Evolutionary conservation across 2,797 vertebrate species (phyloP), one percentile per base, ranked within the genome.

Genomic region (Xerus rutilus): DNA sequence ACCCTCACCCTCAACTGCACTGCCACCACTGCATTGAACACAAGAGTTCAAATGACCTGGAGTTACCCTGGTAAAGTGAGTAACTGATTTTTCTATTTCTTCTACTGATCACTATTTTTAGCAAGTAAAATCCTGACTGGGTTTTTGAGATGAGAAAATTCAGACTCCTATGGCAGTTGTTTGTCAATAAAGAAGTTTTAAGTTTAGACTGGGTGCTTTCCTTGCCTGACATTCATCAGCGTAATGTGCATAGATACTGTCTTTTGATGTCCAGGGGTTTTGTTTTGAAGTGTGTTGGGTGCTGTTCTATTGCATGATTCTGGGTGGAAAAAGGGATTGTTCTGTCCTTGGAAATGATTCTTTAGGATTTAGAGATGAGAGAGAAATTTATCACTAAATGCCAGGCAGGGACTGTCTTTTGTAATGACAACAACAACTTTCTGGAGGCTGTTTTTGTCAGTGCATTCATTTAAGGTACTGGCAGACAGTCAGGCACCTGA

Each of bases 1-100:
- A 98, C 96, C 7, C 98, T 99, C 35, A 98, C 97, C 2, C 98
- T 99, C 93, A 99, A 99, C 98, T 99, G 99, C 95, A 99, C 99
- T 0, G 99, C 99, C 70, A 99, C 98, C 0, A 99, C 99, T 2
- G 99, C 99, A 88, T 98, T 99, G 96, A 99, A 99, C 98, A 99
- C 99, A 11, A 99, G 99, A 98, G 99, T 99, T 86, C 98, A 99
- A 84, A 99, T 99, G 97, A 99, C 97, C 15, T 99, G 99, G 99
- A 99, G 97, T 94, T 99, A 99, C 91, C 99, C 99, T 4, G 99
- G 99, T 95, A 98, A 99, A 99, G 99, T 99, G 97, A 98, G 99
- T 98, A 67, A 67, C 65, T 83, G 9, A 20, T n/a, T 59, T 96
- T 64, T 49, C 83, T 62, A 0, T 73, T 32, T 86, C 57, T 89